A percentile compares a stretch with the other conserved stretches of the same genome.
These are phyloP conservation scores for Gymnarchus niloticus DNA, from an alignment of 2,113 vertebrate species.

Conservation along the genomic window DNA sequence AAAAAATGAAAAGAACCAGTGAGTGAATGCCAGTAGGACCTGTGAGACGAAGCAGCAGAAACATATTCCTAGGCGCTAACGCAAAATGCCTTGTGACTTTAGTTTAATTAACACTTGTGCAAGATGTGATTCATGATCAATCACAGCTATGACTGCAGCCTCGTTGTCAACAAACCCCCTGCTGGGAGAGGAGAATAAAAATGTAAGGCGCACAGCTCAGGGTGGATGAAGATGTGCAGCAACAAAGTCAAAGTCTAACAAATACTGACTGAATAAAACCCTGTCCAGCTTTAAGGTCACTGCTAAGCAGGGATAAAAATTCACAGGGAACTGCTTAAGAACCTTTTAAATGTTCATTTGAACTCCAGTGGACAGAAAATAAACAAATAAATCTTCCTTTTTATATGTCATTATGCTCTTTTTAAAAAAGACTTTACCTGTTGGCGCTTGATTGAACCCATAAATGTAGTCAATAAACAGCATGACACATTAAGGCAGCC, in stretches of 20 bases:
- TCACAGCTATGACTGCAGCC: not conserved
- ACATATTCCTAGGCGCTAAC: too few relatives aligned
- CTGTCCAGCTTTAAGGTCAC: not conserved
- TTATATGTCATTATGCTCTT: too few relatives aligned
- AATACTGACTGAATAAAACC: not conserved
- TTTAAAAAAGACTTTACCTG: not conserved
- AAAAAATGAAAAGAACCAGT: not conserved
- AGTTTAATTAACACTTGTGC: not conserved
- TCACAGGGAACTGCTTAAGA: not conserved
- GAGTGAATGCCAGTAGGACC: not conserved
- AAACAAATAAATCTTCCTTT: not conserved
- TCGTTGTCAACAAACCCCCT: not conserved
- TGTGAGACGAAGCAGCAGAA: not conserved
- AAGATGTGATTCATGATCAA: not conserved
- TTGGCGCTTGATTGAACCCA: not conserved
- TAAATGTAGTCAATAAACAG: conserved; percentile 1
- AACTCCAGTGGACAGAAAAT: not conserved
- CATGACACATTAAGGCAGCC: not conserved
- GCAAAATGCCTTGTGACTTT: not conserved
- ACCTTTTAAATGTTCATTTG: not conserved
- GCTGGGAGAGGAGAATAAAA: not conserved
- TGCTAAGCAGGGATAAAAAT: not conserved
- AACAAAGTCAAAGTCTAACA: not conserved
- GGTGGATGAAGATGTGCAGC: not conserved
- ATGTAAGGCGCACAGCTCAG: not conserved